These are phyloP conservation scores for Corythaeola cristata DNA, from an alignment of 2,113 vertebrate species.

Conservation along the genomic window DNA sequence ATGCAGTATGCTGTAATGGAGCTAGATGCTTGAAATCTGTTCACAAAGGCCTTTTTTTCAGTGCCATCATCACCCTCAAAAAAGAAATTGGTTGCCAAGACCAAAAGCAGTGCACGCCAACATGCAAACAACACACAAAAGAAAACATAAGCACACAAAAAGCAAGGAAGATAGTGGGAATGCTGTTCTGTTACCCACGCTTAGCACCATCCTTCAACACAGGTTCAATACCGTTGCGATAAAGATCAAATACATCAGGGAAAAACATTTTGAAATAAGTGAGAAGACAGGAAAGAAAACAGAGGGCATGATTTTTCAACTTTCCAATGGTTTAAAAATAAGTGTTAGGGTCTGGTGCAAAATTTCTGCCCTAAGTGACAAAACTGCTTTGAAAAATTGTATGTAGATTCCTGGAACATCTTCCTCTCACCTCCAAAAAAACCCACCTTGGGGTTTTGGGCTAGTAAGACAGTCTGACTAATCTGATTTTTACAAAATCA, in stretches of 20 bases:
- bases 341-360: neutral
- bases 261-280: neutral
- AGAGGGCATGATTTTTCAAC: neutral
- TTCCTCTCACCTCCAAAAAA: neutral
- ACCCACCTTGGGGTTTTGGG: neutral
- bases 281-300: neutral
- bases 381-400: neutral
- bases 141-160: neutral
- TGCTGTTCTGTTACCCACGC: neutral
- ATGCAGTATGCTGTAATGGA: neutral
- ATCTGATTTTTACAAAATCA: neutral
- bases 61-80: neutral
- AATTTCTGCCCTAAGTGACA: neutral
- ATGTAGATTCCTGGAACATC: neutral
- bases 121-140: neutral
- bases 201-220: neutral
- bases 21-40: neutral
- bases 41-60: neutral
- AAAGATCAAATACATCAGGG: neutral
- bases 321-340: neutral
- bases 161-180: neutral
- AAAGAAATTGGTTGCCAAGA: neutral
- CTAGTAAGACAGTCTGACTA: neutral
- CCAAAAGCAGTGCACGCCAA: neutral
- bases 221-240: neutral